Evolutionary conservation across 2,113 vertebrate species (phyloP), one percentile per base, ranked within the genome.

Genomic region (Pavo muticus): DNA sequence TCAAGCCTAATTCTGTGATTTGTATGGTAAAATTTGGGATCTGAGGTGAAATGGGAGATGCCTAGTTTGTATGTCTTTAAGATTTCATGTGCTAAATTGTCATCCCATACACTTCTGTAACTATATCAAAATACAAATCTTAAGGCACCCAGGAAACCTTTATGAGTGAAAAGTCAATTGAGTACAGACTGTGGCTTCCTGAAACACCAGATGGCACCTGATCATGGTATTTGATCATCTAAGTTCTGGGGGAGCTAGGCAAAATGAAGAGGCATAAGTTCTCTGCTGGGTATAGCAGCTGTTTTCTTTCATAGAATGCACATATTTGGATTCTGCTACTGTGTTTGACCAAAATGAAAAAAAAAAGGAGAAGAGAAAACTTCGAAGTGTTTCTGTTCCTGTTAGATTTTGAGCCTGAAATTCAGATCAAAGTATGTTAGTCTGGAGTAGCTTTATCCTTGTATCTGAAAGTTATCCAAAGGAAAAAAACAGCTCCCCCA

Each of bases 271-370:
- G 24, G 23, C 24, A 65, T 65, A 80, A 50, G 71, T 76, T 23
- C 35, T 79, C 7, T 40, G n/a, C 47, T 1, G 4, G 15, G 13
- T 61, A 78, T 85, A 91, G 17, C 42, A 56, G 10, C 39, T 60
- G 40, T 69, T 35, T 71, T 64, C 47, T 76, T 82, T 84, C 60
- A 56, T 1, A 65, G 35, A 72, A 64, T 44, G 14, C n/a, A 4
- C 10, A 17, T 3, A 11, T 77, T 88, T 76, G 13, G 21, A 37
- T 73, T 87, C 71, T 69, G 14, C 30, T 76, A 37, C 2, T 27
- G 24, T 63, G 25, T 61, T 82, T 94, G 45, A 94, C n/a, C 37
- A 63, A 91, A 91, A 83, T 70, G 35, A 35, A 35, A 67, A 92
- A 87, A 42, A 17, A 69, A 79, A 78, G 14, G 32, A 2, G 4